These are phyloP conservation scores for Hybognathus amarus DNA, from an alignment of 2,797 vertebrate genomes.

Conservation along the genomic window DNA sequence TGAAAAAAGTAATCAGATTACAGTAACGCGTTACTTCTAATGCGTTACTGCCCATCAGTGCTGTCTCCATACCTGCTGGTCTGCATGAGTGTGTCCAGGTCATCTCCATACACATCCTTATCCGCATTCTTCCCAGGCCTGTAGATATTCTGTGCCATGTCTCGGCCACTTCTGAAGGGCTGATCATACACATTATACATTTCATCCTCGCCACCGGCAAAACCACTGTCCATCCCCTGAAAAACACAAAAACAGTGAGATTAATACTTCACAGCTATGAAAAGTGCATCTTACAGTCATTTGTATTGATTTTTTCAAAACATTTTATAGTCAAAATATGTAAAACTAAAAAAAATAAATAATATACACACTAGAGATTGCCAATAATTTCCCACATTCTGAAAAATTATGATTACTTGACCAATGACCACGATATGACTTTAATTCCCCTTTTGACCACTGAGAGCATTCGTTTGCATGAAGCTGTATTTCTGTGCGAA, in stretches of 20 bases:
- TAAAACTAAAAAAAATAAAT: not conserved
- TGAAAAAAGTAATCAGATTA: no score
- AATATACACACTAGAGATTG: not conserved
- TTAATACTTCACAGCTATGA: not conserved
- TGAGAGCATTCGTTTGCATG: not conserved
- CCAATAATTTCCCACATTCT: not conserved
- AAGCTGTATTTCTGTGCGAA: not conserved
- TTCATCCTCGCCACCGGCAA: conserved; percentile 94
- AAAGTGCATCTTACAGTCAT: not conserved
- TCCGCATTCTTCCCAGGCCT: conserved; percentile 92
- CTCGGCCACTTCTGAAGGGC: conserved; percentile 88
- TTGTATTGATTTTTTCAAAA: not conserved
- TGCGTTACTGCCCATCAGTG: no score
- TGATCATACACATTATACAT: conserved; percentile 95
- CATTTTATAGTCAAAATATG: not conserved
- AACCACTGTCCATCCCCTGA: conserved; percentile 96
- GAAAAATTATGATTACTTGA: not conserved
- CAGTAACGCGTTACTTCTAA: no score
- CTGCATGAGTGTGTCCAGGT: conserved; percentile 90
- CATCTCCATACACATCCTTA: conserved; percentile 89
- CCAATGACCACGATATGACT: not conserved
- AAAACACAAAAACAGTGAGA: conserved; percentile 4
- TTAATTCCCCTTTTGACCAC: not conserved
- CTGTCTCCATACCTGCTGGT: conserved; percentile 81
- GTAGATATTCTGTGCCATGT: conserved; percentile 97